Evolutionary conservation across 2,888 invertebrate species (phyloP), one percentile per base, ranked within the genome.

Genomic region (Allygus modestus): DNA sequence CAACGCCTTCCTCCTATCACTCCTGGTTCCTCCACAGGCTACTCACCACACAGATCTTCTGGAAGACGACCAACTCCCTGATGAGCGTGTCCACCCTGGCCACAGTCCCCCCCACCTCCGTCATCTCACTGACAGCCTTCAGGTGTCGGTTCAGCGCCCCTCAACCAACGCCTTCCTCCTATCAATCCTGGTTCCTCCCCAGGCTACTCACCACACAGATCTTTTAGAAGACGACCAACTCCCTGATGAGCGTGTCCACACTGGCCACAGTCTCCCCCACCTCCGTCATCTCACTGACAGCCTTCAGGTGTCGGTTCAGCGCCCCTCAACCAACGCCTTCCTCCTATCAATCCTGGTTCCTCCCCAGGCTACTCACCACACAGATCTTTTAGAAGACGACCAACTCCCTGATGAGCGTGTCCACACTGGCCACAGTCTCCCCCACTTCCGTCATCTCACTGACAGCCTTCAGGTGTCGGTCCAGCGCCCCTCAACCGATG

Each of bases 381-480:
- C 96, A 95, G 84, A 94, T 92, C 91, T 94, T 94, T 89, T 97
- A 95, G 91, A 97, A 96, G 84, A 94, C 92, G 86, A 93, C 92
- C 5, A 96, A 95, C 88, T 97, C 97, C 89, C 93, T 92, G 82
- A 97, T 93, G 28, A 98, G 92, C 83, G 93, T 93, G 87, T 97
- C 96, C 5, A 97, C 96, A 88, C 96, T 93, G 77, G 92, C 92
- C 46, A 96, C 95, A n/a, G 96, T 96, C 90, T 98, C 98, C 7
- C 97, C 97, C 84, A 96, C 94, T 90, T 97, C 97, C 0, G 95
- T 95, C 96, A 97, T 96, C 88, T 96, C 96, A 85, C 94, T 94
- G 71, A 96, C 93, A 79, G 93, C 93, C 91, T 96, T 96, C 88
- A 97, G 91, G 91, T 96, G 96, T 81, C 92, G 92, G 90, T 97